Evolutionary conservation across 2,113 vertebrate genomes (phyloP), one percentile per base, ranked within the genome.

Genomic region (Cochlearius cochlearius): DNA sequence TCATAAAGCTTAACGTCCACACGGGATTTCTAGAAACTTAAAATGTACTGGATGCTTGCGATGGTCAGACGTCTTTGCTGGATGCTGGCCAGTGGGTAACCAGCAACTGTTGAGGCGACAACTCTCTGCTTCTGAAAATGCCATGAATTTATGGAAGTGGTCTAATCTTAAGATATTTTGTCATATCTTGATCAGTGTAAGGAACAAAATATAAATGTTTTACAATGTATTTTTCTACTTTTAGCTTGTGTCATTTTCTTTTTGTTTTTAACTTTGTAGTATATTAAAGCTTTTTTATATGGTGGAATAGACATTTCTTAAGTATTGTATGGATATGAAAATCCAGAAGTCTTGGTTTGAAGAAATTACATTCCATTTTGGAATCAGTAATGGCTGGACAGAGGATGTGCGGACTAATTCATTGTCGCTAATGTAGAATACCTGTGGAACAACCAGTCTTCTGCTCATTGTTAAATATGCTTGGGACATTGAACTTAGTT

Each of bases 171-270:
- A 97, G 95, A 71, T 92, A 86, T 95, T 94, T 95, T 92, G 73
- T 96, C 75, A 78, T 94, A 92, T 83, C 94, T 90, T 49, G 36
- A 92, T 93, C 92, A 92, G 83, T 95, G 90, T 97, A 97, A 97
- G 95, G 81, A 97, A 94, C 94, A 95, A 89, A 86, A 43, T 93
- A 95, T 82, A 85, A 96, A 91, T 88, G 91, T 94, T 89, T 96
- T 92, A 89, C 52, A 69, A 55, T 95, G 95, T 97, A 98, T 98
- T 98, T 98, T 98, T 98, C 97, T 98, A 98, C 95, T 97, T 91
- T 91, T 93, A 94, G 95, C 97, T 97, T 94, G 85, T 96, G 92
- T 94, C 81, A 89, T 98, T 97, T 97, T 96, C 87, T 94, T 93
- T 94, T 96, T 92, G 93, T 95, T 96, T 97, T 95, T 95, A 95